phyloP scores from a whole-genome alignment of 2,113 vertebrate species.

The Gymnobelideus leadbeateri region DNA sequence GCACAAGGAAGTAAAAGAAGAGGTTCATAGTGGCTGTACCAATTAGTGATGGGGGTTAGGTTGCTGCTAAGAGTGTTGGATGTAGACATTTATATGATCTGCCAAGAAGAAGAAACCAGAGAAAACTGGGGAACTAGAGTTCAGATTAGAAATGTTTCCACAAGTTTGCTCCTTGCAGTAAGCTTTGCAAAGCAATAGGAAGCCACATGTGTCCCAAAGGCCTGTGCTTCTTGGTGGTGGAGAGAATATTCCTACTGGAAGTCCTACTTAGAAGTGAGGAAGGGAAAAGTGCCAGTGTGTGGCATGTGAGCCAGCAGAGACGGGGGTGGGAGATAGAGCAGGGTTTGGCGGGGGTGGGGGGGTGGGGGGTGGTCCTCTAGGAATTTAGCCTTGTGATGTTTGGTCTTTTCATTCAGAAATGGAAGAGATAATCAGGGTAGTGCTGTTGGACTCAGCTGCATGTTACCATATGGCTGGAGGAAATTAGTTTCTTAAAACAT shows the following conservation, averaged over 20 bases:
- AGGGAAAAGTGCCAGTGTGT: background rate
- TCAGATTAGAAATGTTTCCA: background rate
- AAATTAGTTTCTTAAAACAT: background rate
- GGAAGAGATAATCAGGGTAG: background rate
- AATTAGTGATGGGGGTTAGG: background rate
- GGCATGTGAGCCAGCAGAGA: background rate
- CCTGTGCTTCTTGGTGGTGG: background rate
- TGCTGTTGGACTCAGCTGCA: background rate
- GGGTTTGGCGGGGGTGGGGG: background rate
- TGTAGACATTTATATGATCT: background rate
- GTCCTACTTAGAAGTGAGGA: background rate
- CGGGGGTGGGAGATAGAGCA: rapidly evolving
- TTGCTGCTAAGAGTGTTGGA: background rate
- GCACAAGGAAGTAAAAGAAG: background rate
- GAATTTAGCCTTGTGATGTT: background rate
- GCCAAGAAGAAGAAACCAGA: background rate
- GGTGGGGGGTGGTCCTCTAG: background rate
- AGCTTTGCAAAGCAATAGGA: background rate
- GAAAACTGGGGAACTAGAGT: background rate
- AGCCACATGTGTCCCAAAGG: background rate
- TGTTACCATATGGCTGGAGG: background rate
- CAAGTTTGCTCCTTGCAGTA: background rate
- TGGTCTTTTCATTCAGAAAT: background rate
- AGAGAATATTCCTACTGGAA: background rate
- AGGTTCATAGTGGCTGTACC: background rate